Evolutionary conservation across 1,140 invertebrate genomes (phyloP), one percentile per base, ranked within the genome.

Genomic region (Gonatopus flavifemur): DNA sequence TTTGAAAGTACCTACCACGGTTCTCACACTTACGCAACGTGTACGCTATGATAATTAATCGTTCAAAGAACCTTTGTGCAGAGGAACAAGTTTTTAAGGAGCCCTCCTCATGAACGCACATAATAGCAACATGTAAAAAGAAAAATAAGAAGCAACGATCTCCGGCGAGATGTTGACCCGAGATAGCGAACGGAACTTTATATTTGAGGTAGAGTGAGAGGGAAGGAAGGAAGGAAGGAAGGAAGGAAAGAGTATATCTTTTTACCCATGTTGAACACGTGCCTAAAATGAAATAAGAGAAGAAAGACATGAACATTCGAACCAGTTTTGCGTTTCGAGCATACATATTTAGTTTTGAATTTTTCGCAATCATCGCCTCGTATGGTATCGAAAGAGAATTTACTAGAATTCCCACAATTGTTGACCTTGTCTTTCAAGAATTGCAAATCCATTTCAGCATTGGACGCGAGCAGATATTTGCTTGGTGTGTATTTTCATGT

Each of bases 101-200:
- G 41, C 46, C 55, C 51, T n/a, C n/a, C n/a, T 63, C 54, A 56
- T 49, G 57, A 54, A 63, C 49, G 60, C 49, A 57, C 50, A 64
- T 63, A 64, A 64, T 64, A 63, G 60, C 53, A 37, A 49, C 46
- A n/a, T 53, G 52, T 64, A 63, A 50, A 55, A 64, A 64, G n/a
- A n/a, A 64, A 62, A 67, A 66, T 62, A 60, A 67, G 66, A 64
- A 55, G 55, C 64, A 55, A 68, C 63, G 67, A 69, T 69, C 66
- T 66, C 55, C 56, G 55, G 24, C 38, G 55, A 64, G 64, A 67
- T 68, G n/a, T 48, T 68, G 67, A 68, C 66, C 64, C 57, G 52
- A 68, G 67, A 69, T 68, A 66, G 51, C 39, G 37, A 49, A 31
- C 54, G 48, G 49, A 55, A 55, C 52, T 54, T 65, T 67, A 62